Evolutionary conservation across 2,797 vertebrate species (phyloP), one percentile per base, ranked within the genome.

Genomic region (Gambelia wislizenii): DNA sequence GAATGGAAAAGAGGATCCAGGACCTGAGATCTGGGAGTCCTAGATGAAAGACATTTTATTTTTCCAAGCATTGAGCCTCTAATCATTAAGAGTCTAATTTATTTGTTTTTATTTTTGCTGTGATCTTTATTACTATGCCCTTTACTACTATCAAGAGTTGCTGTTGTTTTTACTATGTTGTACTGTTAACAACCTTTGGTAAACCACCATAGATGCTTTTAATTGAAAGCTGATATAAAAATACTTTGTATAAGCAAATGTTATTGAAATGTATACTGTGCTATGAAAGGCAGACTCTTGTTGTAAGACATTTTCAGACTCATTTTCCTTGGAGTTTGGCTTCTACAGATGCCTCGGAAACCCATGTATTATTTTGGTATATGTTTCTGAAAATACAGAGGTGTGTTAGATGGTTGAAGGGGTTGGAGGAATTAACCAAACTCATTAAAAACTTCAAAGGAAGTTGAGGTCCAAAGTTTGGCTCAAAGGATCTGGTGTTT

Each of bases 331-430:
- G 14, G 64, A 64, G 27, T 5, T 2, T n/a, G 14, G 6, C 1
- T 83, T 91, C 49, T 77, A 84, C 82, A 2, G 33, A 2, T 12
- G 33, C 12, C 22, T 83, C 86, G 78, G 64, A 0, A 27, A 25
- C 1, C 1, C 9, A 39, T 85, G 39, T 44, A 20, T 47, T 83
- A 79, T 77, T 82, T 82, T 69, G 61, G 42, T 79, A 64, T 54
- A 75, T 54, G 74, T 67, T 75, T 52, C 52, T 36, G 7, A 54
- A 76, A 86, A 87, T n/a, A 78, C 47, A 87, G 77, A 77, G 61
- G 54, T 81, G 83, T 90, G 27, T 36, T 89, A 59, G 42, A 89
- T 6, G 87, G 20, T 2, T 89, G 70, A 47, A 82, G 59, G 78
- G 70, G 72, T 10, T 82, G 10, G 36, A 1, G 2, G 7, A 92